Evolutionary conservation across 2,113 vertebrate species (phyloP).

Genomic region (Morone chrysops): DNA sequence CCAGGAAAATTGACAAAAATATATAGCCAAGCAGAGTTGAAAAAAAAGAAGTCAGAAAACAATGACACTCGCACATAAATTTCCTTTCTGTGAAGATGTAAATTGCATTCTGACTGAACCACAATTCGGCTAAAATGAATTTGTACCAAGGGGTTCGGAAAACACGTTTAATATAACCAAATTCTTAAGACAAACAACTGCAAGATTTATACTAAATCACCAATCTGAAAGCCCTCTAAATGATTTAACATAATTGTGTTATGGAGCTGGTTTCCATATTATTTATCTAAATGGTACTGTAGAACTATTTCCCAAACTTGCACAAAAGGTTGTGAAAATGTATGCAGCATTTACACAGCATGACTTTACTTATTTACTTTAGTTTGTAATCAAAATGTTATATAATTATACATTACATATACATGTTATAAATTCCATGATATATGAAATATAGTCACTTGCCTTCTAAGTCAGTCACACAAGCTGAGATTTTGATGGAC

Average conservation of each 20-base stretch:
- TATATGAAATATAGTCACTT: background rate
- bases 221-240: background rate
- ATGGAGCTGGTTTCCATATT: background rate
- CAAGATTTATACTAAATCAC: background rate
- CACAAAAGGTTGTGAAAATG: background rate
- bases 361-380: background rate
- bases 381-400: background rate
- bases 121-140: background rate
- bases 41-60: background rate
- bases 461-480: background rate
- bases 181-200: background rate
- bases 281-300: background rate
- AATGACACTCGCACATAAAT: background rate
- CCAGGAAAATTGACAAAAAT: background rate
- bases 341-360: background rate
- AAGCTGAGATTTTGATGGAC: conserved; percentile 4
- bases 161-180: background rate
- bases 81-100: background rate
- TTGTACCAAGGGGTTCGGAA: background rate
- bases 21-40: background rate
- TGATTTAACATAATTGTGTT: background rate
- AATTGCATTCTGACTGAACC: background rate
- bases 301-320: background rate
- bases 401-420: background rate
- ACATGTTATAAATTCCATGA: background rate